These are phyloP conservation scores for Heliornis fulica DNA, from an alignment of 2,113 vertebrate genomes.

Conservation along the genomic window DNA sequence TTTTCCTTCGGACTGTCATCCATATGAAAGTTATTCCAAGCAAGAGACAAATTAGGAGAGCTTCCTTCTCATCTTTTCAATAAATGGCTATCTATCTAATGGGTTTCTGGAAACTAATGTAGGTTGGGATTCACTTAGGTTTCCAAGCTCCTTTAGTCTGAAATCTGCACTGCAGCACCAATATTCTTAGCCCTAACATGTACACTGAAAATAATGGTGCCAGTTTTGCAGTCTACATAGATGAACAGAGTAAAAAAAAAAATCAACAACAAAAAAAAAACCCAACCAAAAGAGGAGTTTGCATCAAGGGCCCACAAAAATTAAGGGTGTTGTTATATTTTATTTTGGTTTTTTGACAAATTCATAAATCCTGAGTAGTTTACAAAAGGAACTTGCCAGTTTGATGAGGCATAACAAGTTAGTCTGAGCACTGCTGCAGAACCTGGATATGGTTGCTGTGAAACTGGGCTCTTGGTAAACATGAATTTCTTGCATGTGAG, in stretches of 20 bases:
- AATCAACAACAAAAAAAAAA: no score
- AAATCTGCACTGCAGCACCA: not conserved
- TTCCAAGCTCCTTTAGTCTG: not conserved
- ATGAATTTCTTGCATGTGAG: not conserved
- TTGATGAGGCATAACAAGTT: not conserved
- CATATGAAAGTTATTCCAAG: not conserved
- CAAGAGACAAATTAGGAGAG: not conserved
- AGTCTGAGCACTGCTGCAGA: not conserved
- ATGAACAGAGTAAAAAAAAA: not conserved
- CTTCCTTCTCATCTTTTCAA: not conserved
- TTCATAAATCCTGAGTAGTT: not conserved
- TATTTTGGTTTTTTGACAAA: not conserved
- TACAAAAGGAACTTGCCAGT: not conserved
- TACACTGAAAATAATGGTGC: not conserved
- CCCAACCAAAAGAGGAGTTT: not conserved
- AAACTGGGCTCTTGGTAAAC: not conserved
- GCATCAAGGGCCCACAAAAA: not conserved
- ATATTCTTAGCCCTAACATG: not conserved
- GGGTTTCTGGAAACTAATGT: not conserved
- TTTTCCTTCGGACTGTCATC: not conserved
- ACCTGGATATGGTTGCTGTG: not conserved
- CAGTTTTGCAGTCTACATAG: not conserved
- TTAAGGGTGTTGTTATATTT: not conserved
- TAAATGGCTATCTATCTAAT: not conserved
- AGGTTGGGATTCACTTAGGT: not conserved